Conservation (phyloP, 2,888 invertebrate species). For the Drosophila meridionalis region DNA sequence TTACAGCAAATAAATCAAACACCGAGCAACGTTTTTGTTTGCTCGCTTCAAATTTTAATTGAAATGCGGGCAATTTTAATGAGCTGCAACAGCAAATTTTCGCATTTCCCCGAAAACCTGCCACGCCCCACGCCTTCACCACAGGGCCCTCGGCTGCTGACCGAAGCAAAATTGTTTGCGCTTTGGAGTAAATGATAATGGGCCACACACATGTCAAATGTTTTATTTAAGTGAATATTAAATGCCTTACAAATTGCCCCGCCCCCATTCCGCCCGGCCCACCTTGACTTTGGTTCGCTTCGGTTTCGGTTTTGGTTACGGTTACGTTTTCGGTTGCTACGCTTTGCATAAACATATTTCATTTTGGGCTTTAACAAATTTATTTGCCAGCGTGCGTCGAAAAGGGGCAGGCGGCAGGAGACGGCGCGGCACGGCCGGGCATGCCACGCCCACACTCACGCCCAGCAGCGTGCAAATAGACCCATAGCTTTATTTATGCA, state of each 20-base stretch:
- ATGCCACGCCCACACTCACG: slow-evolving; percentile 16
- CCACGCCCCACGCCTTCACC: background rate
- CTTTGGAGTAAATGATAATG: slow-evolving; percentile 53
- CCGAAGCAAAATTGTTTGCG: slow-evolving; percentile 26
- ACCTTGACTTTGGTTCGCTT: background rate
- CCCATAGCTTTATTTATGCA: slow-evolving; percentile 68
- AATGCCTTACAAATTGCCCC: slow-evolving; percentile 62
- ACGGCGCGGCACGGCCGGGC: background rate
- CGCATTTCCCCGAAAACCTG: slow-evolving; percentile 1
- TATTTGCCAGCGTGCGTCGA: slow-evolving; percentile 63
- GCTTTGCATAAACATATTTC: slow-evolving; percentile 71
- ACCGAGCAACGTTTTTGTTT: slow-evolving; percentile 16
- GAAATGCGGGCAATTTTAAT: slow-evolving; percentile 55
- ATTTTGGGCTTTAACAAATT: slow-evolving; percentile 67
- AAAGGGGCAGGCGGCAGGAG: slow-evolving; percentile 12
- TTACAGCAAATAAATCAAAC: slow-evolving; percentile 50
- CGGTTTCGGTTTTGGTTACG: background rate
- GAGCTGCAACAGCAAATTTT: slow-evolving; percentile 41
- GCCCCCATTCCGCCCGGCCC: background rate
- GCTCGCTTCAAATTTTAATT: slow-evolving; percentile 38
- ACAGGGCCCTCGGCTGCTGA: slow-evolving; percentile 24
- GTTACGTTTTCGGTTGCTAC: slow-evolving; percentile 25
- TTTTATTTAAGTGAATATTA: slow-evolving; percentile 78
- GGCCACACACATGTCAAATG: slow-evolving; percentile 59
- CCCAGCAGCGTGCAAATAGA: slow-evolving; percentile 58